These are phyloP conservation scores for Bruchidius siliquastri DNA, from an alignment of 2,888 invertebrate genomes.

Conservation along the genomic window DNA sequence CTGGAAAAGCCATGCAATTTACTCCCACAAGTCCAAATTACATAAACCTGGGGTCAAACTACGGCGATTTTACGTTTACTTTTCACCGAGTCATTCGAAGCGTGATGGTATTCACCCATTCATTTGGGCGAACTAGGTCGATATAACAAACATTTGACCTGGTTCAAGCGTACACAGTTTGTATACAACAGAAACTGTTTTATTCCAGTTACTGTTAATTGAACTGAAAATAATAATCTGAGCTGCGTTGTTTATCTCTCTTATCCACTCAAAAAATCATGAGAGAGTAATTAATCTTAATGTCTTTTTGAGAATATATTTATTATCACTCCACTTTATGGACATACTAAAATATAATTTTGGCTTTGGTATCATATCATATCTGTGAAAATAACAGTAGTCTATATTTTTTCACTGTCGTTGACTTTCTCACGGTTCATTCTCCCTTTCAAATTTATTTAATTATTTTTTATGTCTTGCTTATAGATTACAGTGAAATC, in stretches of 20 bases:
- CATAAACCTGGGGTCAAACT: background rate
- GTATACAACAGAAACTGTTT: background rate
- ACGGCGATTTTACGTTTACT: slow-evolving; percentile 14
- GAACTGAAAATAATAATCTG: background rate
- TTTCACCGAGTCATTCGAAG: slow-evolving; percentile 10
- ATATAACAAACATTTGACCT: background rate
- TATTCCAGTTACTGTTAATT: background rate
- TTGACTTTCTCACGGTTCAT: too few relatives aligned
- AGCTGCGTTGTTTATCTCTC: background rate
- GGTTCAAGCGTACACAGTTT: background rate
- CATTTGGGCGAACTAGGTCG: slow-evolving; percentile 1
- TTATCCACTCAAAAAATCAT: background rate
- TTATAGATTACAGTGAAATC: too few relatives aligned
- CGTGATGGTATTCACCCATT: slow-evolving; percentile 13
- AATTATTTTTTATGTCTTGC: too few relatives aligned
- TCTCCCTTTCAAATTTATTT: too few relatives aligned
- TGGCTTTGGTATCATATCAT: too few relatives aligned
- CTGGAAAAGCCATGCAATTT: background rate
- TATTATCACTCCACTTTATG: too few relatives aligned
- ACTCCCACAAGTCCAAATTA: background rate
- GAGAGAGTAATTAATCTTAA: too few relatives aligned
- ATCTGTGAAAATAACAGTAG: too few relatives aligned
- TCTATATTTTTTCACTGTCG: too few relatives aligned
- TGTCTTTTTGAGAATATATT: too few relatives aligned
- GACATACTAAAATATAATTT: too few relatives aligned